Evolutionary conservation across 2,888 invertebrate species (phyloP).

Genomic region (Sesia apiformis): DNA sequence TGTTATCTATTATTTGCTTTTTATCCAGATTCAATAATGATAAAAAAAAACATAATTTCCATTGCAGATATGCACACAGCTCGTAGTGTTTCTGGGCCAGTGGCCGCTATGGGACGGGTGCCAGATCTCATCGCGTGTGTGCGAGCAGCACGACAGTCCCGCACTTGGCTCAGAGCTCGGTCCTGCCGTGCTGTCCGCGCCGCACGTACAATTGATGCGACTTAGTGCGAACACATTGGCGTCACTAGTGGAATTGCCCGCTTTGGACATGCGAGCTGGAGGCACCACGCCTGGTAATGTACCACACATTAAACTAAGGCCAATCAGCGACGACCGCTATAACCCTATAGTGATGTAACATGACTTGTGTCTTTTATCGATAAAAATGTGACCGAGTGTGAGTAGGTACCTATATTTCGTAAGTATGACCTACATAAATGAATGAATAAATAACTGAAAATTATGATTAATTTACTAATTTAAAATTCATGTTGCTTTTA

Average conservation of each 20-base stretch:
- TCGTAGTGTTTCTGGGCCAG: constrained; percentile 94
- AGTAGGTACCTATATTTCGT: too few relatives aligned
- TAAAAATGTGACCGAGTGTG: too few relatives aligned
- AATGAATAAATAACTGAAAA: too few relatives aligned
- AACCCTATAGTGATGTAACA: too few relatives aligned
- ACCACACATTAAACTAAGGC: too few relatives aligned
- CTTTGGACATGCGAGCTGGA: constrained; percentile 50
- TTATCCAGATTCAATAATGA: not conserved
- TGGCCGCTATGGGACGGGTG: constrained; percentile 96
- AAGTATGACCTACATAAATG: too few relatives aligned
- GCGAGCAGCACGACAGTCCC: constrained; percentile 93
- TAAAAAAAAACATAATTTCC: not conserved
- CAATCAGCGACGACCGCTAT: too few relatives aligned
- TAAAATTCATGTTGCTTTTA: too few relatives aligned
- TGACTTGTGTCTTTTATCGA: too few relatives aligned
- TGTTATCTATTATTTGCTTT: too few relatives aligned
- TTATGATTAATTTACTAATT: too few relatives aligned
- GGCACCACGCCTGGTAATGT: constrained; percentile 28
- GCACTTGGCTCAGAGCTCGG: constrained; percentile 83
- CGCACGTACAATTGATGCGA: constrained; percentile 90
- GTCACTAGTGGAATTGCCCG: constrained; percentile 92
- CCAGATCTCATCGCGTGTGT: constrained; percentile 89
- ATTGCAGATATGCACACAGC: constrained; percentile 83
- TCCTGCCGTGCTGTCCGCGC: constrained; percentile 86
- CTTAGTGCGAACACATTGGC: constrained; percentile 87